phyloP scores from a whole-genome alignment of 2,797 vertebrate genomes.

The Lerista edwardsae region DNA sequence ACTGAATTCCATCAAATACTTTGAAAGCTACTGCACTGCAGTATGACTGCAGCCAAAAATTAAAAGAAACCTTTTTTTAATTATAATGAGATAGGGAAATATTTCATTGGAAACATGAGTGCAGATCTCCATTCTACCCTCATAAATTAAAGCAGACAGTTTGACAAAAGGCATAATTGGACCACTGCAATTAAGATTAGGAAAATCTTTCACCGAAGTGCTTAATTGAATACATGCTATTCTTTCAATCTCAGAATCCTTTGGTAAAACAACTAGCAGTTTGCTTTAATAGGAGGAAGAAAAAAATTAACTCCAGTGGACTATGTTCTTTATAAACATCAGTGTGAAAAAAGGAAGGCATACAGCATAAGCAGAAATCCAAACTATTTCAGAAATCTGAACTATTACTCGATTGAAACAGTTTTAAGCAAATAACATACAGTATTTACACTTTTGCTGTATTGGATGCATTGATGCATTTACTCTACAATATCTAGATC shows the following conservation, averaged over 20 bases:
- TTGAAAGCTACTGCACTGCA: slow-evolving; percentile 17
- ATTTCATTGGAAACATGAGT: slow-evolving; percentile 30
- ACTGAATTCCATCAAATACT: slow-evolving; percentile 52
- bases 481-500: neutral
- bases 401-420: neutral
- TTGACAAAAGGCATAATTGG: slow-evolving; percentile 27
- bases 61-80: slow-evolving; percentile 35
- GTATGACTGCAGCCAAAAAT: slow-evolving; percentile 41
- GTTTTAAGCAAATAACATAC: neutral
- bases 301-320: neutral
- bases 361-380: neutral
- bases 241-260: slow-evolving; percentile 31
- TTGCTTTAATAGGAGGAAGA: slow-evolving; percentile 43
- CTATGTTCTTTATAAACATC: neutral
- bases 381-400: neutral
- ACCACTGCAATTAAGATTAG: slow-evolving; percentile 40
- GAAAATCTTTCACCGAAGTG: slow-evolving; percentile 29
- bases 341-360: neutral
- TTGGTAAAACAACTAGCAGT: slow-evolving; percentile 38
- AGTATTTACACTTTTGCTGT: neutral
- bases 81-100: slow-evolving; percentile 1
- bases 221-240: slow-evolving; percentile 25
- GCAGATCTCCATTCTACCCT: slow-evolving; percentile 27
- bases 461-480: neutral
- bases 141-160: slow-evolving; percentile 46